Evolutionary conservation across 2,113 vertebrate genomes (phyloP).

Genomic region (Thamnophis sirtalis): DNA sequence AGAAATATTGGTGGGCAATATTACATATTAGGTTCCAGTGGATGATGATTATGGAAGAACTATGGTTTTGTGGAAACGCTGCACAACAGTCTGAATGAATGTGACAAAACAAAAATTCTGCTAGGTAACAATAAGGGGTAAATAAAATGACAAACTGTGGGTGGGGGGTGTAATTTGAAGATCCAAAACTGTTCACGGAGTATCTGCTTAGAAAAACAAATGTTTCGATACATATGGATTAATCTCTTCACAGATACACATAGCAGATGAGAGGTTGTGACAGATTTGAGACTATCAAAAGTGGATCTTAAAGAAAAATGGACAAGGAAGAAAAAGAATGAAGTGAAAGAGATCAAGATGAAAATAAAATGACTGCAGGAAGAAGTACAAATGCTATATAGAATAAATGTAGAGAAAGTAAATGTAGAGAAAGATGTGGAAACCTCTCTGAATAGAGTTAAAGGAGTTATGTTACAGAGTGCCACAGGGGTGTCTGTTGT

Average conservation of each 20-base stretch:
- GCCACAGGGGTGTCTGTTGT: not conserved
- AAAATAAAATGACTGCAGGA: not conserved
- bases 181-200: not conserved
- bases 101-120: not conserved
- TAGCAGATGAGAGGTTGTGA: not conserved
- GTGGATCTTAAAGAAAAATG: not conserved
- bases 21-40: not conserved
- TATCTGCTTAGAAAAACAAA: not conserved
- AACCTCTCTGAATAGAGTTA: not conserved
- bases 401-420: not conserved
- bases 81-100: not conserved
- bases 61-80: not conserved
- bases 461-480: not conserved
- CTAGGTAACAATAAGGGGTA: not conserved
- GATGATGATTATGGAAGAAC: not conserved
- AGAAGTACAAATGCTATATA: not conserved
- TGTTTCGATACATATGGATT: not conserved
- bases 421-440: not conserved
- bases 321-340: not conserved
- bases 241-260: not conserved
- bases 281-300: not conserved
- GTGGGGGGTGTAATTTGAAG: not conserved
- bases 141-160: not conserved
- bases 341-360: not conserved
- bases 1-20: not conserved